Base-by-base conservation (phyloP, 2,797 vertebrate genomes). In the Graptemys geographica region DNA sequence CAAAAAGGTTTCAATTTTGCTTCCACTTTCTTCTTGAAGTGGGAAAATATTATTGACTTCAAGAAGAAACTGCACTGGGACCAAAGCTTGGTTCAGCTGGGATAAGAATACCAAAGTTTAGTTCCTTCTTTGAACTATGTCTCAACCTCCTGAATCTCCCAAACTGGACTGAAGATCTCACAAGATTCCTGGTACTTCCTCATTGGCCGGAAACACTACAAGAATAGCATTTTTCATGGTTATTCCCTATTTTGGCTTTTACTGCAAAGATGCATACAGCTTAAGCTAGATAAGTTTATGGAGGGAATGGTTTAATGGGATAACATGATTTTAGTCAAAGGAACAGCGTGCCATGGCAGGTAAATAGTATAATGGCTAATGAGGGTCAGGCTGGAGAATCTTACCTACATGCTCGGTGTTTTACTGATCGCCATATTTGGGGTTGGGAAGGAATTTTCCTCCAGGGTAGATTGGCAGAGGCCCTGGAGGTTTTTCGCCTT, bases 121-220 rank as follows among this genome's bases (percentile, higher is more conserved):
- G 0, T 44, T 19, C 81, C n/a, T 6, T 25, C 2, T 72, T n/a
- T 2, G 0, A 78, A 31, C 4, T 41, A 76, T 31, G 15, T 78
- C 44, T 78, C 13, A 49, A 49, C 41, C 41, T 49, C 44, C 41
- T 78, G 44, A 78, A 78, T 83, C n/a, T 72, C 5, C n/a, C 5
- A 1, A 0, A 9, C 41, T n/a, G 33, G 7, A 78, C 65, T 37
- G 23, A 81, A 86, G 51, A 21, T 8, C 25, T 88, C 4, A 3
- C 88, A 92, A 89, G 72, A 49, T 28, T 76, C 72, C 28, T 59
- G 85, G 52, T 85, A 87, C 74, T 5, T 80, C 69, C 41, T 56
- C 18, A 74, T 21, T 8, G 18, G 27, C 27, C 53, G 47, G 41
- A 47, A 62, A 56, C n/a, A 25, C 57, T 37, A 65, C 6, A 78